These are phyloP conservation scores for Platysteira castanea DNA, from an alignment of 2,113 vertebrate species.

Conservation along the genomic window DNA sequence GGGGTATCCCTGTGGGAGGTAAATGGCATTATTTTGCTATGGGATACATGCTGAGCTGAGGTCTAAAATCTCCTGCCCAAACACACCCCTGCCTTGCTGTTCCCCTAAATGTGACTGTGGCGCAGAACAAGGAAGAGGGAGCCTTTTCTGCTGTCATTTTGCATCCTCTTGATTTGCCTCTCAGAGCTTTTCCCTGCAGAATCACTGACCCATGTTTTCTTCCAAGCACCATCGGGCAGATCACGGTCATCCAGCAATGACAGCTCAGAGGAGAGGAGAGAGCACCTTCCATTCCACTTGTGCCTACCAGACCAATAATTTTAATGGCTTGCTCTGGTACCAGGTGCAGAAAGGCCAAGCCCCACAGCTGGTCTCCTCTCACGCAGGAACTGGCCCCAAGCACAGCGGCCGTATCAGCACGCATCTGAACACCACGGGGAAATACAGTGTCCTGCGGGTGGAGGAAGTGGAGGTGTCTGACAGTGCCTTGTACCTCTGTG, in stretches of 20 bases:
- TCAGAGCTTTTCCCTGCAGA: background rate
- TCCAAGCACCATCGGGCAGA: background rate
- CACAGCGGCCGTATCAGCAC: accelerated
- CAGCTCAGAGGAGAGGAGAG: background rate
- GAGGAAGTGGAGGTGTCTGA: background rate
- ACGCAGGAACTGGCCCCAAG: accelerated
- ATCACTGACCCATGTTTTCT: background rate
- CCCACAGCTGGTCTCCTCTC: accelerated
- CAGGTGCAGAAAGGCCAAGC: background rate
- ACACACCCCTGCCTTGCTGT: background rate
- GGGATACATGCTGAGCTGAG: background rate
- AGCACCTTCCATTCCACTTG: background rate
- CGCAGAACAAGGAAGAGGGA: background rate
- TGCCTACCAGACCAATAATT: accelerated
- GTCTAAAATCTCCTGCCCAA: background rate
- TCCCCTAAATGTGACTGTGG: background rate
- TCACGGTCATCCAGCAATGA: background rate
- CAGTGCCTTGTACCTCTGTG: background rate
- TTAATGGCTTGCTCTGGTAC: accelerated
- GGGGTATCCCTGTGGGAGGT: background rate
- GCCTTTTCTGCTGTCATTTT: background rate
- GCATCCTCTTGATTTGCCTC: background rate
- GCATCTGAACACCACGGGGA: background rate
- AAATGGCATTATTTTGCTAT: background rate
- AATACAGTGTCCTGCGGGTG: background rate